Evolutionary conservation across 2,113 vertebrate genomes (phyloP).

Genomic region (Leptodactylus fuscus): DNA sequence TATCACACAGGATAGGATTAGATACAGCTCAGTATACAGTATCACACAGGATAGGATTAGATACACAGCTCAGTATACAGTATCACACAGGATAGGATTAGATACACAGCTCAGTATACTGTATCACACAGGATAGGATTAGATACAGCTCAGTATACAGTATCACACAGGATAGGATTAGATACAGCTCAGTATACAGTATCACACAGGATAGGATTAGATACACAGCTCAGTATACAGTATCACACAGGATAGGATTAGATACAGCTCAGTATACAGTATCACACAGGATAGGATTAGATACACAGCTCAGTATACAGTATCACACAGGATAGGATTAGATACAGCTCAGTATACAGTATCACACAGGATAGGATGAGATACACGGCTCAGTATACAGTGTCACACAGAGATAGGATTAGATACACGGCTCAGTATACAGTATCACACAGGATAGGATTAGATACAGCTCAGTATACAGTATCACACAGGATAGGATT

Average conservation of each 20-base stretch:
- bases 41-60: not conserved
- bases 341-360: not conserved
- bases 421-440: not conserved
- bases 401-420: not conserved
- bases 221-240: not conserved
- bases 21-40: not conserved
- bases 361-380: no score
- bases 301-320: not conserved
- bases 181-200: not conserved
- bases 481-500: not conserved
- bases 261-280: not conserved
- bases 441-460: not conserved
- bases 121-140: not conserved
- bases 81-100: not conserved
- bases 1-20: not conserved
- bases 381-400: not conserved
- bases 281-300: not conserved
- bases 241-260: not conserved
- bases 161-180: not conserved
- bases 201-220: not conserved
- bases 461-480: not conserved
- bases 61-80: not conserved
- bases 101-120: not conserved
- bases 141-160: not conserved
- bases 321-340: conserved; percentile 7